Conservation (phyloP, 1,140 invertebrate genomes). For the Babylonia areolata region DNA sequence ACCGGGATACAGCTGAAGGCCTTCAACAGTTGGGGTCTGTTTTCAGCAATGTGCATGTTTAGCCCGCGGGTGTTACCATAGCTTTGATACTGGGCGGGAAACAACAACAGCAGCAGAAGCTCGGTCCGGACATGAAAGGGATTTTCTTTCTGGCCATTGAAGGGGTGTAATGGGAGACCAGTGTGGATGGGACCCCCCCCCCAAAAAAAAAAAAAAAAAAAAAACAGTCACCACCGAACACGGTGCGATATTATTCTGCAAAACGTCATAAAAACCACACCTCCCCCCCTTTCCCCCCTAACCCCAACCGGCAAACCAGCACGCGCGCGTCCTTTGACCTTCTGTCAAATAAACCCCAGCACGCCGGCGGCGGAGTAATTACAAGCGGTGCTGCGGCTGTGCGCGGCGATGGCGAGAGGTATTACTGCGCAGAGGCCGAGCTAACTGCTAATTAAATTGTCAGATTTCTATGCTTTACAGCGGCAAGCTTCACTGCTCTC, state of each 20-base stretch:
- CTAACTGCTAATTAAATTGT: conserved; percentile 41
- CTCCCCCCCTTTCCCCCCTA: conserved; percentile 8
- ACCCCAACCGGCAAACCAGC: not conserved
- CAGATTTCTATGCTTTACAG: conserved; percentile 42
- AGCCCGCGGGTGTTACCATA: too few species aligned
- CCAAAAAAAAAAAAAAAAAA: not conserved
- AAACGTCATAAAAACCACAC: conserved; percentile 30
- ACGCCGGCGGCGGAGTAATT: conserved; percentile 37
- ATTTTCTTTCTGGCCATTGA: not conserved
- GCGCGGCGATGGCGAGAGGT: conserved; percentile 15
- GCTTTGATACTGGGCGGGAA: too few species aligned
- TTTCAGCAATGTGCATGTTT: too few species aligned
- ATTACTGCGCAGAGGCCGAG: conserved; percentile 39
- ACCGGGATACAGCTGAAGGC: too few species aligned
- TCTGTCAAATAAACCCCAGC: conserved; percentile 39
- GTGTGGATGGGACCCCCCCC: too few species aligned
- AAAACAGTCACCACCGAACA: conserved; percentile 16
- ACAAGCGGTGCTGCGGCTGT: conserved; percentile 36
- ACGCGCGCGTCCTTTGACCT: conserved; percentile 37
- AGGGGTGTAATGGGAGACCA: not conserved
- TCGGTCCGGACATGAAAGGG: too few species aligned
- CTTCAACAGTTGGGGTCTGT: too few species aligned
- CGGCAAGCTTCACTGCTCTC: conserved; percentile 26
- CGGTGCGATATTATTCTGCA: conserved; percentile 5
- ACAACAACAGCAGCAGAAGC: too few species aligned